Evolutionary conservation across 2,888 invertebrate genomes (phyloP).

Genomic region (Merodon equestris): DNA sequence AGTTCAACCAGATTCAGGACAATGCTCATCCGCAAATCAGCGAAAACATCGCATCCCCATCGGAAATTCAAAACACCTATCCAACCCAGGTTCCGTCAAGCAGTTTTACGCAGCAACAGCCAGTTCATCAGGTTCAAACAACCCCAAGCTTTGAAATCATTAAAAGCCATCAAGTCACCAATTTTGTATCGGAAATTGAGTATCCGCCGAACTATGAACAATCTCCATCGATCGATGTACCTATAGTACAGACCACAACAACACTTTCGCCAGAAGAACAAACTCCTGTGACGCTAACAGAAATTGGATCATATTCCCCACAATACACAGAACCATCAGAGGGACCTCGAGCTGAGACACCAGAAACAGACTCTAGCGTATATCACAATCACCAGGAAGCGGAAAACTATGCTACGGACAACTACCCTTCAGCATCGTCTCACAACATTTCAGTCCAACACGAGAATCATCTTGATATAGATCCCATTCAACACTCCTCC

Average conservation of each 20-base stretch:
- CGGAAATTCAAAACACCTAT: constrained; percentile 72
- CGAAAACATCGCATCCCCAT: constrained; percentile 74
- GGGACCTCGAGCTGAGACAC: constrained; percentile 8
- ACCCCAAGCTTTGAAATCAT: constrained; percentile 74
- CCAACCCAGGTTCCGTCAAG: constrained; percentile 60
- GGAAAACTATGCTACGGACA: constrained; percentile 79
- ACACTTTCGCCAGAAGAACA: constrained; percentile 26
- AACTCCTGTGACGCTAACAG: constrained; percentile 50
- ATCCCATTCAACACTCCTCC: constrained; percentile 51
- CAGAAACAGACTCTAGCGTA: constrained; percentile 75
- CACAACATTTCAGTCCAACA: constrained; percentile 67
- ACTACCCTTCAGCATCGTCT: constrained; percentile 79
- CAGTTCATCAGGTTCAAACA: constrained; percentile 24
- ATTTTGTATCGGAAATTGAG: constrained; percentile 85
- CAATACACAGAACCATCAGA: constrained; percentile 18
- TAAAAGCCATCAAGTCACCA: constrained; percentile 84
- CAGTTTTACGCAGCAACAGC: constrained; percentile 10
- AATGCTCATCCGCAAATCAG: constrained; percentile 8
- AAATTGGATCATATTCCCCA: constrained; percentile 44
- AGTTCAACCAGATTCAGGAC: background rate
- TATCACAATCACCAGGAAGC: constrained; percentile 74
- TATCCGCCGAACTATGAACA: constrained; percentile 86
- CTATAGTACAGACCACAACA: constrained; percentile 28
- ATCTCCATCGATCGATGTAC: constrained; percentile 79
- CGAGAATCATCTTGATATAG: constrained; percentile 62